Conservation (phyloP, 92 coral and sea anemone genomes). For the Meandrina meandrites region DNA sequence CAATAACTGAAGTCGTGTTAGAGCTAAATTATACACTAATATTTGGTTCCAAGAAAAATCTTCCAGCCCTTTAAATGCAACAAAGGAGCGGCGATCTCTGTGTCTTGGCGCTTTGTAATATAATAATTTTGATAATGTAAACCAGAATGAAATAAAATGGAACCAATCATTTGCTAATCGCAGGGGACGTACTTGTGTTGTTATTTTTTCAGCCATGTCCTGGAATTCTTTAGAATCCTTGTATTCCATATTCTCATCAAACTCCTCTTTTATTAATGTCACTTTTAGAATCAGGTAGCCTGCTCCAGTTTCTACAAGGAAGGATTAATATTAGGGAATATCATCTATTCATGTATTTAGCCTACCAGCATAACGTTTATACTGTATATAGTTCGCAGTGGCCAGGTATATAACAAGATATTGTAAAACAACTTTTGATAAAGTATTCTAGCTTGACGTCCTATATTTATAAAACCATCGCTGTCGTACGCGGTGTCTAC, state of each 20-base stretch:
- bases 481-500: neutral
- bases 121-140: neutral
- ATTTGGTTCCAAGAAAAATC: too few species aligned
- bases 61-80: too few species aligned
- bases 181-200: slow-evolving; percentile 32
- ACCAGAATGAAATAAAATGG: neutral
- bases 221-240: slow-evolving; percentile 54
- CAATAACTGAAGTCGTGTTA: too few species aligned
- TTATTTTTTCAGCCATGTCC: slow-evolving; percentile 35
- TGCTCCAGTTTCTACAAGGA: slow-evolving; percentile 49
- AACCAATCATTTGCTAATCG: neutral
- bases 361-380: neutral
- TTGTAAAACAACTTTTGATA: too few species aligned
- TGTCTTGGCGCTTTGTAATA: neutral
- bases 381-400: neutral
- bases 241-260: slow-evolving; percentile 31
- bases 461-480: neutral
- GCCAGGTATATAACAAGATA: neutral
- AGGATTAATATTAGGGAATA: neutral
- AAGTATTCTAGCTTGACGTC: too few species aligned
- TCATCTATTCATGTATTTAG: neutral
- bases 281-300: slow-evolving; percentile 45
- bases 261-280: slow-evolving; percentile 40
- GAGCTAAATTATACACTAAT: too few species aligned
- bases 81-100: too few species aligned